Conservation (phyloP, 1,140 invertebrate genomes). For the Trypoxylus dichotomus region DNA sequence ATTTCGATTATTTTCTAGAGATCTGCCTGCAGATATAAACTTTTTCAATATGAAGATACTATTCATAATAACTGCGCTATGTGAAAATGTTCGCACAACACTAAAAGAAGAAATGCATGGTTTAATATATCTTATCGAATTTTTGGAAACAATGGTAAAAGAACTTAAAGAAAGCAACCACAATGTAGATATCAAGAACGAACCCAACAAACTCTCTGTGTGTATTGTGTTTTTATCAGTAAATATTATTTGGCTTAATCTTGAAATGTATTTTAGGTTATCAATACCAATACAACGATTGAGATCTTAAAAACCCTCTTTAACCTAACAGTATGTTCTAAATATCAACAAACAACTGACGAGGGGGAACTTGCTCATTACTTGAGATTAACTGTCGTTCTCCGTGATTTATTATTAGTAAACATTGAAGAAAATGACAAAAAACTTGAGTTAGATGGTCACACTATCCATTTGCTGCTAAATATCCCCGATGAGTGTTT, state of each 20-base stretch:
- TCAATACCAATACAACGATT: conserved; percentile 70
- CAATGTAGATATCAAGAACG: conserved; percentile 36
- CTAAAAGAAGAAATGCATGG: conserved; percentile 79
- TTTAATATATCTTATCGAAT: conserved; percentile 76
- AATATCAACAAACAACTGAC: conserved; percentile 53
- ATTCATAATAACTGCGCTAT: conserved; percentile 84
- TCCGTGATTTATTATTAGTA: conserved; percentile 72
- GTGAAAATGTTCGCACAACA: conserved; percentile 67
- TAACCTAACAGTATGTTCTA: conserved; percentile 73
- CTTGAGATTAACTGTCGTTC: conserved; percentile 69
- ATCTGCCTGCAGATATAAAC: conserved; percentile 70
- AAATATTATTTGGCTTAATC: conserved; percentile 24
- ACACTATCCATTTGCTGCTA: conserved; percentile 65
- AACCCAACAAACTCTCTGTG: conserved; percentile 36
- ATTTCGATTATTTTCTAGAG: conserved; percentile 44
- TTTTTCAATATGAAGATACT: conserved; percentile 87
- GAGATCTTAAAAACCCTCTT: conserved; percentile 90
- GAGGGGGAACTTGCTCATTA: conserved; percentile 75
- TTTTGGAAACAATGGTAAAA: conserved; percentile 72
- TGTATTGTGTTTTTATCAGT: conserved; percentile 29
- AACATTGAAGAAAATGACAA: conserved; percentile 63
- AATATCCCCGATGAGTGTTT: conserved; percentile 56
- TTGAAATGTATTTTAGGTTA: conserved; percentile 55
- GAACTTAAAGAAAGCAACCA: conserved; percentile 47
- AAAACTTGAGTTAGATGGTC: conserved; percentile 72